Evolutionary conservation across 2,888 invertebrate genomes (phyloP), one percentile per base, ranked within the genome.

Genomic region (Clitarchus hookeri): DNA sequence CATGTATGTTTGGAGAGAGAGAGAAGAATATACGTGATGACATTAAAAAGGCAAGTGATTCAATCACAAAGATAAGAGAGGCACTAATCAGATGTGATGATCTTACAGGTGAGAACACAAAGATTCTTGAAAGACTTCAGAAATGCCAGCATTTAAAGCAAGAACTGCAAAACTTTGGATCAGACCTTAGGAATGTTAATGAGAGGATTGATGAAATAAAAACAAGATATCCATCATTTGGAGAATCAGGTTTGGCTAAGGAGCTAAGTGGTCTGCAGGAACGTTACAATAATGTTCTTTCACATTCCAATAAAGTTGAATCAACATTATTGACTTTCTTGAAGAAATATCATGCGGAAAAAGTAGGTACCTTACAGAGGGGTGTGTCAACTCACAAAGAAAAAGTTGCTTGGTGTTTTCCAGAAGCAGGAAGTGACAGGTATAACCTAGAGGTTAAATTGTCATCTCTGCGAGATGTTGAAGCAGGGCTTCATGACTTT

Each of bases 361-460:
- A 97, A 90, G 94, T 97, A 86, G 95, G 94, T 84, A 96, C 96
- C 90, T 93, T 98, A 77, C 96, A 97, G 89, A 94, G 97, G 89
- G 95, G 97, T 90, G 94, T 98, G 16, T 93, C 94, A 85, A 95
- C 96, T 1, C 95, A 96, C 88, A 95, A 96, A 88, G 98, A 98
- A 90, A 98, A 98, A 91, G 95, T 97, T 0, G 93, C 95, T 23
- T 98, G 98, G 98, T 98, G 98, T 91, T 94, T 95, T 90, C 97
- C 97, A 0, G 98, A 98, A 90, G 94, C 96, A 0, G 95, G 95
- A 54, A 97, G 97, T 90, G 98, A 98, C 90, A 96, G 96, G 91
- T 98, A 98, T 91, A 98, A 97, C 90, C 93, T 98, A 48, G 97
- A 98, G 92, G 97, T 98, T 0, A 98, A 98, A 92, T 94, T 96